phyloP scores from a whole-genome alignment of 2,888 invertebrate species.

The Morpho deidamia region DNA sequence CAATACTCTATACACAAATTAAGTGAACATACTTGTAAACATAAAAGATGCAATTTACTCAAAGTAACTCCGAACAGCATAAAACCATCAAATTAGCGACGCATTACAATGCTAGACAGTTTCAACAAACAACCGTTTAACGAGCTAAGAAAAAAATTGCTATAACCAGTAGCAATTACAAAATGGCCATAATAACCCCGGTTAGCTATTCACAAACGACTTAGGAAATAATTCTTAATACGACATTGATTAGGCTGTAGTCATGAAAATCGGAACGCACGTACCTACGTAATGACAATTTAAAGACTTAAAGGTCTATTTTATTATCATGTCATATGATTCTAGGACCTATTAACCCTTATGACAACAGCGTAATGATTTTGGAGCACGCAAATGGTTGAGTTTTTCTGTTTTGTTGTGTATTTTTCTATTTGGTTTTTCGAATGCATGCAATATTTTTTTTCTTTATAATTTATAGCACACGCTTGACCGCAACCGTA shows the following conservation, averaged over 20 bases:
- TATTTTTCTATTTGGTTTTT: background rate
- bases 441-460: background rate
- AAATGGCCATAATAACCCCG: slow-evolving; percentile 55
- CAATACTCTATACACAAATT: too few species aligned
- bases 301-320: slow-evolving; percentile 77
- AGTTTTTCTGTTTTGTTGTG: slow-evolving; percentile 48
- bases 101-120: slow-evolving; percentile 21
- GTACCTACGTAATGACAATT: slow-evolving; percentile 70
- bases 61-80: background rate
- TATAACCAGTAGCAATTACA: slow-evolving; percentile 69
- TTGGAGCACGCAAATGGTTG: slow-evolving; percentile 55
- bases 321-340: slow-evolving; percentile 77
- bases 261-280: slow-evolving; percentile 50
- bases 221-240: slow-evolving; percentile 70
- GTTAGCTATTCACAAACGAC: slow-evolving; percentile 74
- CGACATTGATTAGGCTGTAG: slow-evolving; percentile 70
- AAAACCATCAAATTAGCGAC: slow-evolving; percentile 14
- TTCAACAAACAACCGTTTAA: slow-evolving; percentile 36
- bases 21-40: background rate
- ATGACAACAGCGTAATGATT: slow-evolving; percentile 72
- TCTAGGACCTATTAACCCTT: slow-evolving; percentile 76
- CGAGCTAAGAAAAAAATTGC: slow-evolving; percentile 48
- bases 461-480: too few species aligned
- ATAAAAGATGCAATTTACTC: background rate
- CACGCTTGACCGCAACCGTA: too few species aligned